phyloP scores from a whole-genome alignment of 2,888 invertebrate genomes.

The Eupsilia transversa region DNA sequence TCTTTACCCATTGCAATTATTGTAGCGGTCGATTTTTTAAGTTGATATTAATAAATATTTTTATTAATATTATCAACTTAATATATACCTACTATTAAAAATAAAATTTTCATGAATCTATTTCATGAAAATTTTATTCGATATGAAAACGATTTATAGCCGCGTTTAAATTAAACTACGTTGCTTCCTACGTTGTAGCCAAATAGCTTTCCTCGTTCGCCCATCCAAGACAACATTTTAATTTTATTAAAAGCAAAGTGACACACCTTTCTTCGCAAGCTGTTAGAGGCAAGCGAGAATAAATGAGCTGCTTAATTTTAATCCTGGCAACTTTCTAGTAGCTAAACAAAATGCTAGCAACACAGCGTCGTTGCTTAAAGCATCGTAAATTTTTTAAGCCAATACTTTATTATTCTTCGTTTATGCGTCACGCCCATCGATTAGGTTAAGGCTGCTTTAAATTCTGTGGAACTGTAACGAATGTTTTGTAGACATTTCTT shows the following conservation, averaged over 20 bases:
- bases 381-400: constrained; percentile 49
- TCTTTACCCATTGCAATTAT: background rate
- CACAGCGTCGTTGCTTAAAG: constrained; percentile 1
- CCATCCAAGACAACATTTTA: constrained; percentile 12
- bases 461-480: constrained; percentile 1
- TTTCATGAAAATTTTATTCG: no score
- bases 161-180: constrained; percentile 14
- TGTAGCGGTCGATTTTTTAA: background rate
- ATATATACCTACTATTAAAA: no score
- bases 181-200: background rate
- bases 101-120: no score
- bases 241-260: constrained; percentile 34
- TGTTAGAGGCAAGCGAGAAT: constrained; percentile 28
- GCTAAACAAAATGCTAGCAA: constrained; percentile 33
- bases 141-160: no score
- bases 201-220: background rate
- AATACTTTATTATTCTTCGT: constrained; percentile 37
- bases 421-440: constrained; percentile 26
- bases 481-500: background rate
- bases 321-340: constrained; percentile 47
- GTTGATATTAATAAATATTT: no score
- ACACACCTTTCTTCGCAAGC: constrained; percentile 39
- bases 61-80: no score
- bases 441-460: constrained; percentile 38
- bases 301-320: constrained; percentile 54